Conservation (phyloP, 2,113 vertebrate species). For the Willisornis vidua region DNA sequence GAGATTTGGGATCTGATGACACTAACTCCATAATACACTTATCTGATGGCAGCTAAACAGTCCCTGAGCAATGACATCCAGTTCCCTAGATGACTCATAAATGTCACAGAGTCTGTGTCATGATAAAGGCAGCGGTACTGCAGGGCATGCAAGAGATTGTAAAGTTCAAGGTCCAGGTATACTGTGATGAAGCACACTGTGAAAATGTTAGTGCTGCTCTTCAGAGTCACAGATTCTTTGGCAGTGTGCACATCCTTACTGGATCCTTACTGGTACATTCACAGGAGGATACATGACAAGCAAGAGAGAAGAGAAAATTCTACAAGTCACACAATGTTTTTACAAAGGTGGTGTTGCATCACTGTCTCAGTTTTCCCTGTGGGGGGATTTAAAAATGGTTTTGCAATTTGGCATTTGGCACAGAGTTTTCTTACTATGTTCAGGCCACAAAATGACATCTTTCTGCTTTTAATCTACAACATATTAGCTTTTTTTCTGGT, state of each 20-base stretch:
- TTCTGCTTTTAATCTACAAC: neutral
- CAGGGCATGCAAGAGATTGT: neutral
- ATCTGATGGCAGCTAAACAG: neutral
- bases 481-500: neutral
- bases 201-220: neutral
- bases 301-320: neutral
- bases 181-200: neutral
- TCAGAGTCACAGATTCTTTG: neutral
- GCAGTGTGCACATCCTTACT: fast-evolving
- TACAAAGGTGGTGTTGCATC: neutral
- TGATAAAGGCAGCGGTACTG: neutral
- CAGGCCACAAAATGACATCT: neutral
- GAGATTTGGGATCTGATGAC: neutral
- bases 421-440: neutral
- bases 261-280: neutral
- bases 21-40: neutral
- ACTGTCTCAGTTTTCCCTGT: neutral
- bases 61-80: neutral
- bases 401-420: neutral
- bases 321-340: neutral
- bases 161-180: neutral
- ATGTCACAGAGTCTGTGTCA: neutral
- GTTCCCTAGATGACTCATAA: neutral
- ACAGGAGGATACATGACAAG: neutral
- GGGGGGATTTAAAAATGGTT: neutral